Percentiles rank a stretch among this genome's conserved stretches.
Conservation (phyloP, 1,140 invertebrate species). For the Lucilia cuprina region DNA sequence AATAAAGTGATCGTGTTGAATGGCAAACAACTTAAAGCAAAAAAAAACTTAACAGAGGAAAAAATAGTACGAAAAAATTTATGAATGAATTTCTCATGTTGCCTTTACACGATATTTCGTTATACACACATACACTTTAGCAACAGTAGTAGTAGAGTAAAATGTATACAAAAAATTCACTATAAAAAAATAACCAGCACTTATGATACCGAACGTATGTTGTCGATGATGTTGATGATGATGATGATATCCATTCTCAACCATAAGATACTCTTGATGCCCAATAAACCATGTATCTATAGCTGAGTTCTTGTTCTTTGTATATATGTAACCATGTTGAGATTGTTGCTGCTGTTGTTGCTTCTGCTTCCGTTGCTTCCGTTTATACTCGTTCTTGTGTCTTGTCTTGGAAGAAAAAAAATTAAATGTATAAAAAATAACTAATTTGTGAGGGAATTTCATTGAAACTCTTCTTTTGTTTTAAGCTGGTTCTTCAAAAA, state of each 20-base stretch:
- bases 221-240: slow-evolving; percentile 5
- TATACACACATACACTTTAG: not conserved
- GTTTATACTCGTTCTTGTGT: slow-evolving; percentile 1
- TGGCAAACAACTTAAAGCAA: not conserved
- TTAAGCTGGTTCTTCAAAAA: not conserved
- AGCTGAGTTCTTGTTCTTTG: not conserved
- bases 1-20: slow-evolving; percentile 22
- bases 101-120: slow-evolving; percentile 34
- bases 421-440: too few relatives aligned
- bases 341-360: not conserved
- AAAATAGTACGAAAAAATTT: not conserved
- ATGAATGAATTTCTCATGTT: slow-evolving; percentile 34
- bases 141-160: too few relatives aligned
- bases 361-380: slow-evolving; percentile 26
- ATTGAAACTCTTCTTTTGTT: not conserved
- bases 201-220: not conserved
- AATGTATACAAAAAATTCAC: not conserved
- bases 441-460: slow-evolving; percentile 22
- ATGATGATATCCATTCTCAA: slow-evolving; percentile 20
- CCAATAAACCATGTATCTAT: not conserved
- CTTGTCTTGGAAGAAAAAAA: not conserved
- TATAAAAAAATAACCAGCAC: not conserved
- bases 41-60: not conserved
- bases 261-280: slow-evolving; percentile 31
- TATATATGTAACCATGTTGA: not conserved